Conservation (phyloP, 2,797 vertebrate species). For the Sebastes kiyomatsui region DNA sequence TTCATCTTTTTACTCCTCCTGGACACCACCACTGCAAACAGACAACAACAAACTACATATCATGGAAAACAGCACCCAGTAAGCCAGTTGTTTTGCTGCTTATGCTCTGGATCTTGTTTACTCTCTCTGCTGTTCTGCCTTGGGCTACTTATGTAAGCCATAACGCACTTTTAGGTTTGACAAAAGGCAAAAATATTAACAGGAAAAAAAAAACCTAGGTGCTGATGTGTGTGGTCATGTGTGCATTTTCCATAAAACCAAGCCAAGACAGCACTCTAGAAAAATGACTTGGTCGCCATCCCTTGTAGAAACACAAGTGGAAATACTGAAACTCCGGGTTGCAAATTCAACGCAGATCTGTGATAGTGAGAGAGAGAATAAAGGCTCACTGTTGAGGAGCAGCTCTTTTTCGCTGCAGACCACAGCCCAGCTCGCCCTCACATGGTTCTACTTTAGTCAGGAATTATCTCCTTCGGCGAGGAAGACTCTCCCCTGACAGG, state of each 20-base stretch:
- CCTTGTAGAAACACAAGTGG: not conserved
- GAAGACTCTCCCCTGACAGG: conserved; percentile 49
- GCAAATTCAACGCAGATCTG: conserved; percentile 24
- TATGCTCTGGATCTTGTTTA: not conserved
- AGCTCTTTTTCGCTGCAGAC: conserved; percentile 12
- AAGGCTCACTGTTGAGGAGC: conserved; percentile 19
- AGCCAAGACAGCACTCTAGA: not conserved
- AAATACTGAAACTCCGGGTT: not conserved
- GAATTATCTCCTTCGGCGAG: conserved; percentile 64
- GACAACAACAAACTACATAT: not conserved
- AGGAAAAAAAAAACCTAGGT: not conserved
- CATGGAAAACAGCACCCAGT: not conserved
- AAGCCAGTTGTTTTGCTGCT: not conserved
- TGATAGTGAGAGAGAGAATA: not conserved
- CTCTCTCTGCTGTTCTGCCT: not conserved
- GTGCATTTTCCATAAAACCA: not conserved
- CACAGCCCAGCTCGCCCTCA: conserved; percentile 45
- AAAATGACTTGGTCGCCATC: not conserved
- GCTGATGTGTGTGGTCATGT: not conserved
- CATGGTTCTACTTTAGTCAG: conserved; percentile 74
- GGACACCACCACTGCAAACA: not conserved
- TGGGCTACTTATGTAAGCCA: not conserved
- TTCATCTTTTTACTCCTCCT: not conserved
- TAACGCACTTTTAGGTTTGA: not conserved
- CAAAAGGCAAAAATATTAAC: not conserved